A percentile compares a stretch with the other conserved stretches of the same genome.
Evolutionary conservation across 2,888 invertebrate species (phyloP).

Genomic region (Galeruca laticollis): DNA sequence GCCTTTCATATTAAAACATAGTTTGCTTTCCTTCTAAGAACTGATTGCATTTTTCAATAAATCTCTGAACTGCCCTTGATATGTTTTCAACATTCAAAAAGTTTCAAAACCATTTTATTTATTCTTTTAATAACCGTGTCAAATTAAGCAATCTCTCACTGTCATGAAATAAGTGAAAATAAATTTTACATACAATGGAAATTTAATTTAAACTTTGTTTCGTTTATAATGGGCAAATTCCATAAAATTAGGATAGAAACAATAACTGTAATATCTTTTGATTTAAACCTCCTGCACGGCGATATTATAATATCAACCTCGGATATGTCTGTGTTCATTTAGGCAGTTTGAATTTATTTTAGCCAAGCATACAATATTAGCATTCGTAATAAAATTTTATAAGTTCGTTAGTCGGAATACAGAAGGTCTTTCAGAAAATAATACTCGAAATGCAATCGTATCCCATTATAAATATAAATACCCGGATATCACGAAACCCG

Average conservation of each 20-base stretch:
- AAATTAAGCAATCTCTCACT: background rate
- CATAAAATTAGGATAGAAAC: slow-evolving; percentile 2
- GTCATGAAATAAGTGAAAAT: background rate
- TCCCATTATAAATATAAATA: slow-evolving; percentile 48
- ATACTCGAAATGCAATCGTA: slow-evolving; percentile 42
- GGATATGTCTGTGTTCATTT: slow-evolving; percentile 43
- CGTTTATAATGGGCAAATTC: background rate
- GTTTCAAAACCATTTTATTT: too few species aligned
- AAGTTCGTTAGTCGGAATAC: slow-evolving; percentile 40
- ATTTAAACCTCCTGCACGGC: slow-evolving; percentile 39
- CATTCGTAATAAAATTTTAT: slow-evolving; percentile 55
- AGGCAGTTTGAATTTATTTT: slow-evolving; percentile 47
- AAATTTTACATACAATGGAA: background rate
- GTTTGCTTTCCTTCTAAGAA: too few species aligned
- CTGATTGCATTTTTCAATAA: too few species aligned
- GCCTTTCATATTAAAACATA: too few species aligned
- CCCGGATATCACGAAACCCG: slow-evolving; percentile 49
- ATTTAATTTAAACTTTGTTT: background rate
- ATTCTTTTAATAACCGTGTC: too few species aligned
- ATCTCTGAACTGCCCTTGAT: too few species aligned
- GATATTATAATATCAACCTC: slow-evolving; percentile 44
- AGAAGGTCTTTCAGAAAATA: slow-evolving; percentile 43
- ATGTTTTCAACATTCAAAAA: too few species aligned
- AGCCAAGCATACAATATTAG: slow-evolving; percentile 51
- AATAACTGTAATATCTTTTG: slow-evolving; percentile 14